These are phyloP conservation scores for Autographa pulchrina DNA, from an alignment of 2,888 invertebrate species.

Conservation along the genomic window DNA sequence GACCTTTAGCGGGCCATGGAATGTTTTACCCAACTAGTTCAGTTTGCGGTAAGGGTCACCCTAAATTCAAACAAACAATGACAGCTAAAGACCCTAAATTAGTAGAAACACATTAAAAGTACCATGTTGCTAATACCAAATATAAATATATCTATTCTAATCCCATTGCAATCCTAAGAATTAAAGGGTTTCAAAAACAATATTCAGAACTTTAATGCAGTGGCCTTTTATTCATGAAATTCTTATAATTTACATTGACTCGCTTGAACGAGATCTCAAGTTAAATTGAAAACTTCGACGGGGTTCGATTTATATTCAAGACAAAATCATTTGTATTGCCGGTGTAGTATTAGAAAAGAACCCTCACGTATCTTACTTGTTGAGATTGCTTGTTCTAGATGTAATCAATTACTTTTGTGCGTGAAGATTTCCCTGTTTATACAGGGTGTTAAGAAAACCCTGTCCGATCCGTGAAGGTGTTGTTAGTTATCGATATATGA, in stretches of 20 bases:
- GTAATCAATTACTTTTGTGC: not conserved
- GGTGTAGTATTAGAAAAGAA: conserved; percentile 8
- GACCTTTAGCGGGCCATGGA: conserved; percentile 24
- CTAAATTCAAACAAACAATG: conserved; percentile 28
- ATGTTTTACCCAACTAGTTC: conserved; percentile 43
- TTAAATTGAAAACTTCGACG: conserved; percentile 72
- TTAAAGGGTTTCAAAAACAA: conserved; percentile 17
- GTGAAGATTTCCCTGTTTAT: not conserved
- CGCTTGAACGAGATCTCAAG: conserved; percentile 62
- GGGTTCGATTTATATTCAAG: conserved; percentile 60
- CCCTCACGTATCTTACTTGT: not conserved
- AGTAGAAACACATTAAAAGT: not conserved
- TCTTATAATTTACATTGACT: conserved; percentile 61
- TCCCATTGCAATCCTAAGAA: not conserved
- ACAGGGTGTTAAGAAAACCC: too few species aligned
- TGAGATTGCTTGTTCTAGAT: not conserved
- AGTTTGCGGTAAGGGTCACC: conserved; percentile 39
- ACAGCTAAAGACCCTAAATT: not conserved
- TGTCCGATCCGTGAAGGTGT: too few species aligned
- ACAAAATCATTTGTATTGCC: conserved; percentile 16
- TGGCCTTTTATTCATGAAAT: conserved; percentile 57
- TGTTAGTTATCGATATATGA: too few species aligned
- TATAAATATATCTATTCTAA: not conserved
- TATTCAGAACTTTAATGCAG: conserved; percentile 17
- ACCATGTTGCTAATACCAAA: not conserved